These are phyloP conservation scores for Phylloscopus trochiloides DNA, from an alignment of 2,113 vertebrate species.

Conservation along the genomic window DNA sequence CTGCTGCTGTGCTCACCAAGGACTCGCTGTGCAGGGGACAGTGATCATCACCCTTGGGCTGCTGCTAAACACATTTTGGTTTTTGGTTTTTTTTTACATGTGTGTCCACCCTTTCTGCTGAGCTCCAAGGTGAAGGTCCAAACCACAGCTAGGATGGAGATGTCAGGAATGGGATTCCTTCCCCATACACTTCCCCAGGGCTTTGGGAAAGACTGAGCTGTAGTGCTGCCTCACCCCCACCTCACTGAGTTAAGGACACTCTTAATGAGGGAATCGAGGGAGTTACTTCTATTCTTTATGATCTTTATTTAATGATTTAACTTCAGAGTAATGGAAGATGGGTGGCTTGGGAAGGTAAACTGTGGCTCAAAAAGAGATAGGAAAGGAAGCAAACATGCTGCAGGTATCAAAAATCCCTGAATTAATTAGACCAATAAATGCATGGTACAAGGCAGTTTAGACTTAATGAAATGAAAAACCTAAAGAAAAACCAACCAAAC, in stretches of 20 bases:
- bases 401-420: background rate
- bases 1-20: background rate
- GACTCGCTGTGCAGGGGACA: fast-evolving
- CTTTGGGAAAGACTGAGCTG: background rate
- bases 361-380: background rate
- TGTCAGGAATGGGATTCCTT: background rate
- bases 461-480: background rate
- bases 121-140: background rate
- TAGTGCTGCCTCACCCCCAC: fast-evolving
- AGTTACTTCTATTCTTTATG: background rate
- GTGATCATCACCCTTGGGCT: background rate
- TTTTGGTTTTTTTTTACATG: fast-evolving
- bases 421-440: background rate
- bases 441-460: background rate
- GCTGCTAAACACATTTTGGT: fast-evolving
- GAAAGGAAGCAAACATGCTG: background rate
- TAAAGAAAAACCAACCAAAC: background rate
- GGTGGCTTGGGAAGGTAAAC: background rate
- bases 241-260: fast-evolving
- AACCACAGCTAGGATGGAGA: background rate
- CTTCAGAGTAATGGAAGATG: background rate
- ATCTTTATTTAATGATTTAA: slow-evolving; percentile 31
- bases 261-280: background rate
- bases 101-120: fast-evolving
- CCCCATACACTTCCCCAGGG: background rate